Percentiles rank a stretch among this genome's conserved stretches.
Evolutionary conservation across 2,113 vertebrate genomes (phyloP).

Genomic region (Nothocercus julius): DNA sequence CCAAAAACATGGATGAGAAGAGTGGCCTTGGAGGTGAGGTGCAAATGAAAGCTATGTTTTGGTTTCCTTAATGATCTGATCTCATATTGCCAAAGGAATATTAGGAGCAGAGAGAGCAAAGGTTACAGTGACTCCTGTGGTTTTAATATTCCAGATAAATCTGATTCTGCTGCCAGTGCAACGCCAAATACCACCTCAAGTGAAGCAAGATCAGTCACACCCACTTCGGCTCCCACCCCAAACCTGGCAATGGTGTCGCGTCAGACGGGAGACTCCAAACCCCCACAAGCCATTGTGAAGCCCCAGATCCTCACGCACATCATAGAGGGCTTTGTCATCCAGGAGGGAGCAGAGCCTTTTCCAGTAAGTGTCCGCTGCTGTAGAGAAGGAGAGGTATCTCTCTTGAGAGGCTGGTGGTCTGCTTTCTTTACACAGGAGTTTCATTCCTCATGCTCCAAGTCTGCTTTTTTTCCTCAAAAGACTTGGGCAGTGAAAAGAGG

Average conservation of each 20-base stretch:
- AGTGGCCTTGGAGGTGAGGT: conserved; percentile 72
- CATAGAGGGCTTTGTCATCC: conserved; percentile 98
- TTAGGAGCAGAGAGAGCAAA: not conserved
- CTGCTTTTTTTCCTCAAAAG: not conserved
- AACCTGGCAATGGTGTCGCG: conserved; percentile 78
- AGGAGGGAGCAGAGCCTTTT: conserved; percentile 98
- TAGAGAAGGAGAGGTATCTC: not conserved
- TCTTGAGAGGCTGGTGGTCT: not conserved
- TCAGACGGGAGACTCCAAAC: conserved; percentile 83
- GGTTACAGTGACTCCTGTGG: not conserved
- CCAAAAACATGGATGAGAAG: conserved; percentile 76
- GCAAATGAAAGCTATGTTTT: not conserved
- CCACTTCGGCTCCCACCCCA: conserved; percentile 63
- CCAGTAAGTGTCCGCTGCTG: conserved; percentile 81
- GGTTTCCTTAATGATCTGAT: not conserved
- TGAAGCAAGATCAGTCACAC: conserved; percentile 54
- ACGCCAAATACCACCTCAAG: conserved; percentile 44
- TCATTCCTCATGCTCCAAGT: not conserved
- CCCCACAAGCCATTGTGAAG: conserved; percentile 97
- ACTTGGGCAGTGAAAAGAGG: not conserved
- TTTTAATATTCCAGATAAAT: conserved; percentile 74
- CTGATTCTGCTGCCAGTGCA: conserved; percentile 57
- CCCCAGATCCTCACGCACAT: conserved; percentile 98
- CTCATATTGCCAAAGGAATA: not conserved
- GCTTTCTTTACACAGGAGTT: not conserved